Conservation (phyloP, 2,797 vertebrate genomes). For the Salmo trutta region DNA sequence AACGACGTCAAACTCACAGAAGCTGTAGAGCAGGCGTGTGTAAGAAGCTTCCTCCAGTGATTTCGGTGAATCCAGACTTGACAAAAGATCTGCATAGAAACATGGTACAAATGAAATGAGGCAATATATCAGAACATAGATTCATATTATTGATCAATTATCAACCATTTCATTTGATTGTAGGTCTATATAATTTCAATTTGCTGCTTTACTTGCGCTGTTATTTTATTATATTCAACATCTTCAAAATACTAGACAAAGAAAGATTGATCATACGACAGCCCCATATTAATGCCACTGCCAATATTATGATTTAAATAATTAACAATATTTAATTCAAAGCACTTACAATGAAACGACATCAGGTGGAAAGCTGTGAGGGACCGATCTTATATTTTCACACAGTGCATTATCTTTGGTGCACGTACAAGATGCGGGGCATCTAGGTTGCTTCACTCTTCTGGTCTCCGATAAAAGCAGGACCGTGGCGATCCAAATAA, state of each 20-base stretch:
- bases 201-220: neutral
- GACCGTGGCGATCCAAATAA: slow-evolving; percentile 83
- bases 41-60: slow-evolving; percentile 93
- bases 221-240: neutral
- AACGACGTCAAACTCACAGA: slow-evolving; percentile 85
- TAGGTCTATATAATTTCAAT: neutral
- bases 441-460: slow-evolving; percentile 88
- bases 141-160: neutral
- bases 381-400: slow-evolving; percentile 91
- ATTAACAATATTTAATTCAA: neutral
- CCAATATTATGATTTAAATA: neutral
- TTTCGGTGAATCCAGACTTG: slow-evolving; percentile 97
- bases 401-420: slow-evolving; percentile 99
- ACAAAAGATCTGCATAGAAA: slow-evolving; percentile 91
- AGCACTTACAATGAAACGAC: slow-evolving; percentile 95
- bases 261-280: neutral
- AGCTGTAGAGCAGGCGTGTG: slow-evolving; percentile 97
- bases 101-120: neutral
- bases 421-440: slow-evolving; percentile 93
- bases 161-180: neutral
- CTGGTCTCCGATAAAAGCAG: slow-evolving; percentile 82
- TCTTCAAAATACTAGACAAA: slow-evolving; percentile 1
- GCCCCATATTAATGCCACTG: neutral
- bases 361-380: slow-evolving; percentile 91
- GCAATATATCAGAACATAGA: too few species aligned